Conservation (phyloP, 2,113 vertebrate species). For the Nansenia antarctica region DNA sequence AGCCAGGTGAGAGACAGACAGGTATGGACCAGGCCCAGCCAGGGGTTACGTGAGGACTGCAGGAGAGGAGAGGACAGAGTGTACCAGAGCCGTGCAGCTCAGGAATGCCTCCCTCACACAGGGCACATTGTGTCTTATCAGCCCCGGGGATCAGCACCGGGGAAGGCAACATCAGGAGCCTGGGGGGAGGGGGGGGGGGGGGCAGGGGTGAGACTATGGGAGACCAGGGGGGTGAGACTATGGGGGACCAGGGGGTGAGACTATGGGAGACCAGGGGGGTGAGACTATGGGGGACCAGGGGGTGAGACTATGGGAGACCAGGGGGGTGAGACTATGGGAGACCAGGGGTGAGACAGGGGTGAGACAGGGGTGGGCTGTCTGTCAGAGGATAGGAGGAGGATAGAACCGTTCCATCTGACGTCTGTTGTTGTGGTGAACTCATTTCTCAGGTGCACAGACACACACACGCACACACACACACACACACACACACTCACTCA, state of each 20-base stretch:
- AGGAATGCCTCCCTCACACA: slow-evolving; percentile 47
- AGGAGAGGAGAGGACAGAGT: slow-evolving; percentile 9
- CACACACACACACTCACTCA: too few relatives aligned
- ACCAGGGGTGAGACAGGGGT: too few relatives aligned
- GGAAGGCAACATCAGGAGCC: slow-evolving; percentile 5
- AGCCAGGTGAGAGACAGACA: slow-evolving; percentile 5
- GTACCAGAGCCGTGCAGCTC: slow-evolving; percentile 25
- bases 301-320: too few relatives aligned
- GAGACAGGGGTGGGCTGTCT: too few relatives aligned
- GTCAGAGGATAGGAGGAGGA: too few relatives aligned
- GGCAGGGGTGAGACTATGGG: background rate
- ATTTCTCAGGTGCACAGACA: too few relatives aligned
- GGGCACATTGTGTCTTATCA: slow-evolving; percentile 50
- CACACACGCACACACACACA: too few relatives aligned
- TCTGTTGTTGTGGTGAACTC: too few relatives aligned
- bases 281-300: too few relatives aligned
- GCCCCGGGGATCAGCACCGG: slow-evolving; percentile 21
- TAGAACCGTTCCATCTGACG: too few relatives aligned
- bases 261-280: too few relatives aligned
- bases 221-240: background rate
- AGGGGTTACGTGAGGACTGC: background rate
- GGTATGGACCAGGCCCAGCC: background rate
- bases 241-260: background rate
- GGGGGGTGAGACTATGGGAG: too few relatives aligned
- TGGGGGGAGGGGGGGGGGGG: background rate